A percentile compares a stretch with the other conserved stretches of the same genome.
Conservation (phyloP, 2,797 vertebrate species). For the Anisognathus igniventris region DNA sequence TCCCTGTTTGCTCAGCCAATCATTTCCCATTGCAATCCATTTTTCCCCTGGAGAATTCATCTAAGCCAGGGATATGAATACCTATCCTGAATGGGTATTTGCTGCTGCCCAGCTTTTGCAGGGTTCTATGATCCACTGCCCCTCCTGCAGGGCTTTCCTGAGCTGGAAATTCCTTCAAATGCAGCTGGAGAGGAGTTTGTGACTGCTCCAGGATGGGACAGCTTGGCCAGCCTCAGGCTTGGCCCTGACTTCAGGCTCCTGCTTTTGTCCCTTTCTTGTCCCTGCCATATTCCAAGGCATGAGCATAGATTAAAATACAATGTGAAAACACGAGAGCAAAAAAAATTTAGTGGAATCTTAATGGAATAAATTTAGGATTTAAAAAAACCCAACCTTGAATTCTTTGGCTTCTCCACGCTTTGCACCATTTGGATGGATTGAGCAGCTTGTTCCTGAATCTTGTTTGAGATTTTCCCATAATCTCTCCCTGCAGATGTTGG, state of each 20-base stretch:
- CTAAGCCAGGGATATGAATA: not conserved
- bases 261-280: not conserved
- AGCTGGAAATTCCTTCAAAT: not conserved
- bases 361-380: not conserved
- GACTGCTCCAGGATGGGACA: not conserved
- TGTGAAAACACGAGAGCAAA: not conserved
- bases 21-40: not conserved
- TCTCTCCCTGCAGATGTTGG: constrained; percentile 16
- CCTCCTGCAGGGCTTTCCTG: not conserved
- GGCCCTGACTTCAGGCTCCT: not conserved
- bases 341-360: not conserved
- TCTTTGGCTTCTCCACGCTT: not conserved
- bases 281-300: not conserved
- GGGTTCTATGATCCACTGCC: not conserved
- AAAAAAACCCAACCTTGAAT: not conserved
- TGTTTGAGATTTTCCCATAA: not conserved
- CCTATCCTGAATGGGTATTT: not conserved
- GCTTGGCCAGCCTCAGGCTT: rapidly evolving
- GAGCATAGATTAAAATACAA: not conserved
- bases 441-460: not conserved
- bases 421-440: not conserved
- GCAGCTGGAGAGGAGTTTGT: not conserved
- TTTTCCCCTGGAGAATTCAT: not conserved
- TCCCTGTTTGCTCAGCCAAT: not conserved
- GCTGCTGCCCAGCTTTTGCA: not conserved